Base-by-base conservation (phyloP, 2,797 vertebrate species). In the Trichosurus vulpecula region DNA sequence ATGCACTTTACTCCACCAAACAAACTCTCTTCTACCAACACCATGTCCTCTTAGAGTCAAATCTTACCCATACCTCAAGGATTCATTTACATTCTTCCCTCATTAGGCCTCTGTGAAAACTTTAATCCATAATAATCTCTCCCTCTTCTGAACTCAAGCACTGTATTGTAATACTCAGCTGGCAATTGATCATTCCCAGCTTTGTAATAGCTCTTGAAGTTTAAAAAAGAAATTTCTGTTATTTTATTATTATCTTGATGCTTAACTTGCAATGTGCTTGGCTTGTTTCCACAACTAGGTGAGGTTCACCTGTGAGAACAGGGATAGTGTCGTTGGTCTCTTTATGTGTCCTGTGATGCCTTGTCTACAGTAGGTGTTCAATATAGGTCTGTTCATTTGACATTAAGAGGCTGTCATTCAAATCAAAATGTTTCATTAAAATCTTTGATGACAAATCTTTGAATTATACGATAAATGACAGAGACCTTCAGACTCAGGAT, bases 401-500 rank as follows among this genome's bases (percentile, higher is more conserved):
- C 29, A 41, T 12, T 52, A 91, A 55, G 58, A 90, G 14, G n/a
- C 4, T 91, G 3, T 92, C 66, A 16, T 1, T 4, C 47, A 93
- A 9, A 74, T 95, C 61, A 93, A 90, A 25, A 58, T 58, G 31
- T 52, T 58, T 93, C 19, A 35, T 66, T 94, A 94, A 96, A 94
- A 57, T 54, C 51, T 66, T 91, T 22, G 66, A 74, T 41, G n/a
- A 0, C n/a, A n/a, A n/a, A n/a, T n/a, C n/a, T n/a, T 25, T 81
- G 66, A 41, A n/a, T 22, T 5, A 25, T 81, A 47, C 41, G 29
- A 81, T 25, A 81, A 81, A 81, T 25, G n/a, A 81, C 66, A 81
- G 66, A 81, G 19, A 81, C n/a, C 66, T 81, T 41, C n/a, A 81
- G 66, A 81, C 8, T 81, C n/a, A 81, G 66, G n/a, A 81, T 25